These are phyloP conservation scores for Diorhabda elongata DNA, from an alignment of 1,140 invertebrate genomes.

Conservation along the genomic window DNA sequence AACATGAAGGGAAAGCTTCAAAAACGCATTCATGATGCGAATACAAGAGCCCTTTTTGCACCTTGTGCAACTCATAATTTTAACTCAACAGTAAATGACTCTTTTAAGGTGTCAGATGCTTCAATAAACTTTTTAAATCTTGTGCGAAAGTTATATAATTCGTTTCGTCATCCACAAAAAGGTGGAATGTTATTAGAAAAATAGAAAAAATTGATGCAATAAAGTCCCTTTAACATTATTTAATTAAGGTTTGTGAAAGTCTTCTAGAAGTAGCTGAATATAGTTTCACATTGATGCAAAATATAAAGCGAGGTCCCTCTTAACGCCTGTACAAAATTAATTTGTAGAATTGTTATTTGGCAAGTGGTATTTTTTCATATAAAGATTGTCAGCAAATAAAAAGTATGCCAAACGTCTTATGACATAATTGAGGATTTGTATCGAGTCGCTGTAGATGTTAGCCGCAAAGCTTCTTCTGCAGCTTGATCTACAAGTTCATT, in stretches of 20 bases:
- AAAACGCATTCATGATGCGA: slow-evolving; percentile 26
- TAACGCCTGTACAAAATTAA: slow-evolving; percentile 27
- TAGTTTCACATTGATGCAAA: slow-evolving; percentile 24
- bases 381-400: no score
- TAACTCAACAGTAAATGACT: slow-evolving; percentile 33
- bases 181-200: slow-evolving; percentile 26
- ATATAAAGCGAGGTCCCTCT: slow-evolving; percentile 26
- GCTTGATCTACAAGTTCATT: no score
- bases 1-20: neutral
- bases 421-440: no score
- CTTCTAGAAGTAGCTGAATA: slow-evolving; percentile 7
- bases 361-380: no score
- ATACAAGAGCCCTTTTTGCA: slow-evolving; percentile 27
- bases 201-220: slow-evolving; percentile 26
- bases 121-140: slow-evolving; percentile 25
- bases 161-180: slow-evolving; percentile 28
- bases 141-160: slow-evolving; percentile 25
- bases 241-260: slow-evolving; percentile 20
- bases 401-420: no score
- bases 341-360: slow-evolving; percentile 15
- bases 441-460: no score
- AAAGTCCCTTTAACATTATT: slow-evolving; percentile 17
- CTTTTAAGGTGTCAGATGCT: slow-evolving; percentile 21
- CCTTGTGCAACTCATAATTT: slow-evolving; percentile 34
- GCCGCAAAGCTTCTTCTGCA: no score